A percentile compares a stretch with the other conserved stretches of the same genome.
phyloP scores from a whole-genome alignment of 2,797 vertebrate species.

The Crocidura indochinensis region DNA sequence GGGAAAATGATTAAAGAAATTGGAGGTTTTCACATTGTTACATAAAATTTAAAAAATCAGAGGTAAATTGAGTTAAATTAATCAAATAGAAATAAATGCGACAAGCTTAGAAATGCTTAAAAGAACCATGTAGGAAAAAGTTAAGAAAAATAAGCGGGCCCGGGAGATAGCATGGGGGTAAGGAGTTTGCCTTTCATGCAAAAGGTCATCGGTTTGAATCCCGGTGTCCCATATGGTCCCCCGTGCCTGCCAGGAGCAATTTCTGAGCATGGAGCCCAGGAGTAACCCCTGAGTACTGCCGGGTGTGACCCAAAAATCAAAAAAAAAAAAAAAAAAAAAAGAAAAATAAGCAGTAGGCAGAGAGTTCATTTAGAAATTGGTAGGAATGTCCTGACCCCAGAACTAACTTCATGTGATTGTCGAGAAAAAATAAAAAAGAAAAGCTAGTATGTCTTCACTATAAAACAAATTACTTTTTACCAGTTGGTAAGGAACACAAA shows the following conservation, averaged over 20 bases:
- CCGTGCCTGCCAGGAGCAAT: no score
- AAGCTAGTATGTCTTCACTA: slow-evolving; percentile 63
- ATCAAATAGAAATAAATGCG: slow-evolving; percentile 22
- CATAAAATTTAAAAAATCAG: slow-evolving; percentile 56
- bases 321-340: no score
- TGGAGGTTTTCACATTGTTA: neutral
- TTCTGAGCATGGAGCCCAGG: no score
- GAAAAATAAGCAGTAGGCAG: neutral
- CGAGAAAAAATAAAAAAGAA: neutral
- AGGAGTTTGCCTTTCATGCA: no score
- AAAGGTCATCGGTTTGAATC: no score
- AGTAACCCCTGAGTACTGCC: no score
- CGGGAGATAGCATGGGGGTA: no score
- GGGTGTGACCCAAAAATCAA: no score
- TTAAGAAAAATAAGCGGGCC: no score
- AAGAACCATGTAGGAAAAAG: neutral
- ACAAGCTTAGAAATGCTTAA: neutral
- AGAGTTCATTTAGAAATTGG: slow-evolving; percentile 37
- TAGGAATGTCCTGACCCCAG: neutral
- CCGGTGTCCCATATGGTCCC: no score
- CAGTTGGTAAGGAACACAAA: slow-evolving; percentile 41
- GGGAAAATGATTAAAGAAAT: slow-evolving; percentile 11
- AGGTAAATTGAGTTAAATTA: neutral
- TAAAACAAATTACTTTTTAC: slow-evolving; percentile 52
- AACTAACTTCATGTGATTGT: slow-evolving; percentile 61